These are phyloP conservation scores for Tiliacea citrago DNA, from an alignment of 2,888 invertebrate species.

Conservation along the genomic window DNA sequence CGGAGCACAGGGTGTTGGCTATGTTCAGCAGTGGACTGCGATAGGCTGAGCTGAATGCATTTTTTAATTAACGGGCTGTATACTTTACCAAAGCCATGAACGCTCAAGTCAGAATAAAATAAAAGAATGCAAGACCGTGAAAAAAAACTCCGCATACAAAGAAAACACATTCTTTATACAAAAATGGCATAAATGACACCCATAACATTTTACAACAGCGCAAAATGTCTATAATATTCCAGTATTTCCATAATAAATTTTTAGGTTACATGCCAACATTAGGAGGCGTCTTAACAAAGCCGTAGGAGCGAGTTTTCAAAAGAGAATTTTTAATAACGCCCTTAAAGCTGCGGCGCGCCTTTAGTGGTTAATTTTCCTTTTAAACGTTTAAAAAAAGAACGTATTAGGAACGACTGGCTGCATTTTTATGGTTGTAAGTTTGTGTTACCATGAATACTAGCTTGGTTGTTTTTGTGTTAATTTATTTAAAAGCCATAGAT, in stretches of 20 bases:
- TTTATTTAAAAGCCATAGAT: too few species aligned
- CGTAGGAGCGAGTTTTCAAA: constrained; percentile 45
- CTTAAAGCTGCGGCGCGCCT: constrained; percentile 26
- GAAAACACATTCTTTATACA: constrained; percentile 2
- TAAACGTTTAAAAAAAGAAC: constrained; percentile 59
- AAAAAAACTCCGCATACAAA: constrained; percentile 1
- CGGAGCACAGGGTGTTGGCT: background rate
- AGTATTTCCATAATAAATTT: constrained; percentile 57
- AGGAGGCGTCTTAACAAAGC: constrained; percentile 39
- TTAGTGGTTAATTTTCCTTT: constrained; percentile 64
- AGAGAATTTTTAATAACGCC: constrained; percentile 64
- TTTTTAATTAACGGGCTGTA: background rate
- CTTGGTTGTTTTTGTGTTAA: too few species aligned
- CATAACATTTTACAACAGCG: constrained; percentile 32
- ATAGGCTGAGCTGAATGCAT: background rate
- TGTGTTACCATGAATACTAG: constrained; percentile 30
- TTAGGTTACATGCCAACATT: constrained; percentile 45
- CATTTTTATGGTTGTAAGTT: constrained; percentile 50
- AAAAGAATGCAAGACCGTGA: constrained; percentile 1
- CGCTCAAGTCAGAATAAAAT: constrained; percentile 14
- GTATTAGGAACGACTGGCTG: constrained; percentile 40
- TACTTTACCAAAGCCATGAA: background rate
- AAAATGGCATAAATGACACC: constrained; percentile 30
- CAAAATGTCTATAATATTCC: constrained; percentile 19
- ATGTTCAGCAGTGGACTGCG: too few species aligned